A percentile compares a stretch with the other conserved stretches of the same genome.
Evolutionary conservation across 2,797 vertebrate genomes (phyloP).

Genomic region (Argyrosomus regius): DNA sequence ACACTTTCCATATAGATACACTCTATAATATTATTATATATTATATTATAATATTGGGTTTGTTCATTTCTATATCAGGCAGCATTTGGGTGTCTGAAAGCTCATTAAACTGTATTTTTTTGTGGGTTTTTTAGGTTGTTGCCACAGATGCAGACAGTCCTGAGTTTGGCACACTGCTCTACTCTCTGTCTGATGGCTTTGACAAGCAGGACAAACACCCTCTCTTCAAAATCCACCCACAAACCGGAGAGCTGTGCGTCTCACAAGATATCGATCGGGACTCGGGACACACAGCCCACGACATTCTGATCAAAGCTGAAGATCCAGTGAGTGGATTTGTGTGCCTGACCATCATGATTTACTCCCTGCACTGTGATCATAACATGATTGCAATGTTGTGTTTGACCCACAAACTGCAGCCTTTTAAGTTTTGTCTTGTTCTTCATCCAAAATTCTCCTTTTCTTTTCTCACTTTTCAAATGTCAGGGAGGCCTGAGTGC

Average conservation of each 20-base stretch:
- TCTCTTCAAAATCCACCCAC: slow-evolving; percentile 87
- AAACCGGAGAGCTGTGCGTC: slow-evolving; percentile 89
- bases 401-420: not conserved
- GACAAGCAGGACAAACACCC: slow-evolving; percentile 85
- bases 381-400: not conserved
- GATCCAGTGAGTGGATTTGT: slow-evolving; percentile 88
- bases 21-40: too few relatives aligned
- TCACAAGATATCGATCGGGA: slow-evolving; percentile 93
- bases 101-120: not conserved
- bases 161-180: slow-evolving; percentile 87
- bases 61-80: not conserved
- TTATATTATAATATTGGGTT: too few relatives aligned
- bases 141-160: slow-evolving; percentile 91
- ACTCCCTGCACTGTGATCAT: not conserved
- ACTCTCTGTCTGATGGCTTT: slow-evolving; percentile 90
- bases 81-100: not conserved
- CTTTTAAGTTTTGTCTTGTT: not conserved
- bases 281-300: slow-evolving; percentile 83
- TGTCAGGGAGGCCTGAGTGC: slow-evolving; percentile 92
- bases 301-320: slow-evolving; percentile 92
- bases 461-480: not conserved
- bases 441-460: not conserved
- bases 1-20: too few relatives aligned
- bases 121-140: slow-evolving; percentile 82
- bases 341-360: not conserved